Evolutionary conservation across 2,113 vertebrate genomes (phyloP).

Genomic region (Heterochromis multidens): DNA sequence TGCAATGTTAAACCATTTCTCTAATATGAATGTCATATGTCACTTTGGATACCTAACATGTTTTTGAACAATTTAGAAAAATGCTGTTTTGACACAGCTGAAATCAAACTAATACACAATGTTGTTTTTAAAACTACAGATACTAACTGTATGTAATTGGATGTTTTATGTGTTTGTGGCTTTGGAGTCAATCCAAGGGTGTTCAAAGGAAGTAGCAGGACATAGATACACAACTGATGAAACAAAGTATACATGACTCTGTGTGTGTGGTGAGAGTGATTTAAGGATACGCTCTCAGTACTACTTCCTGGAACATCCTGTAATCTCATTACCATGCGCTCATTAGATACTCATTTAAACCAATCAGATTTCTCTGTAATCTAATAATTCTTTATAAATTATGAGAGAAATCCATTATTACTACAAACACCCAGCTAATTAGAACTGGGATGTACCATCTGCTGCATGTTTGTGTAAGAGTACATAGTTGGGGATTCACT

Average conservation of each 20-base stretch:
- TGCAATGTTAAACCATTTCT: not conserved
- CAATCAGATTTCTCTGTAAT: slow-evolving; percentile 63
- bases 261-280: slow-evolving; percentile 5
- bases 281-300: slow-evolving; percentile 29
- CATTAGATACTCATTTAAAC: slow-evolving; percentile 68
- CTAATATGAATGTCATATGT: not conserved
- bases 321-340: slow-evolving; percentile 59
- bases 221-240: slow-evolving; percentile 25
- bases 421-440: slow-evolving; percentile 36
- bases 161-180: not conserved
- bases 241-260: slow-evolving; percentile 24
- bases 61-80: not conserved
- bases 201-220: slow-evolving; percentile 18
- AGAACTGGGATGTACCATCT: slow-evolving; percentile 17
- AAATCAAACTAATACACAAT: not conserved
- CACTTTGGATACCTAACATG: not conserved
- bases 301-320: slow-evolving; percentile 69
- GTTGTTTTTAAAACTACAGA: not conserved
- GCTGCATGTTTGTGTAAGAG: not conserved
- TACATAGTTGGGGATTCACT: not conserved
- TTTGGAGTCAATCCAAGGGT: slow-evolving; percentile 23
- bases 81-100: not conserved
- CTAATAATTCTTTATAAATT: slow-evolving; percentile 58
- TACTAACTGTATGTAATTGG: slow-evolving; percentile 7
- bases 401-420: slow-evolving; percentile 57